A percentile compares a stretch with the other conserved stretches of the same genome.
phyloP scores from a whole-genome alignment of 1,140 invertebrate species.

The Neomicropteryx cornuta region DNA sequence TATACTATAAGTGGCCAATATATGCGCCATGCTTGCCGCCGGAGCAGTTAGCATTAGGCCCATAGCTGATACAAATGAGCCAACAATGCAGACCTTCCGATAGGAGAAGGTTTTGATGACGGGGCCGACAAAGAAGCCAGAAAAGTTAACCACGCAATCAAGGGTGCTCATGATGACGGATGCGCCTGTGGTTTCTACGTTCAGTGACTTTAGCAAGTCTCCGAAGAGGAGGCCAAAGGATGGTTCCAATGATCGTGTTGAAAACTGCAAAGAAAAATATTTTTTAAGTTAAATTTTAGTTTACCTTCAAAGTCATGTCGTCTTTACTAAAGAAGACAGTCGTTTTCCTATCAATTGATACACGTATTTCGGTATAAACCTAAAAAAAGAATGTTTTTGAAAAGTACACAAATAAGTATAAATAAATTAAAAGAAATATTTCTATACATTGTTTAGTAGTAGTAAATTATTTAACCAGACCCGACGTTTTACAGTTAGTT shows the following conservation, averaged over 20 bases:
- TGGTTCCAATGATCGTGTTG: conserved; percentile 61
- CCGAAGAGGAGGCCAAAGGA: conserved; percentile 68
- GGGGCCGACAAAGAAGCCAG: conserved; percentile 61
- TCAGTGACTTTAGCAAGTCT: conserved; percentile 51
- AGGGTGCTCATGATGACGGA: conserved; percentile 60
- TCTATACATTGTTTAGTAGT: too few relatives aligned
- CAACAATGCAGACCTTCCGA: conserved; percentile 57
- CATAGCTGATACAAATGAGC: conserved; percentile 48
- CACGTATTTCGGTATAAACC: too few relatives aligned
- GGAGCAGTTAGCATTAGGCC: conserved; percentile 55
- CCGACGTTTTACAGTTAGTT: too few relatives aligned
- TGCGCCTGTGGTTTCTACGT: conserved; percentile 57
- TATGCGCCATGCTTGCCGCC: conserved; percentile 58
- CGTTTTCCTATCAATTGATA: too few relatives aligned
- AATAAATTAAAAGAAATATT: too few relatives aligned
- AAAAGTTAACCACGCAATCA: conserved; percentile 66
- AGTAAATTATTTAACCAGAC: too few relatives aligned
- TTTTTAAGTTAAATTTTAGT: conserved; percentile 2
- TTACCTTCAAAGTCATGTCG: too few relatives aligned
- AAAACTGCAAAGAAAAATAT: conserved; percentile 45
- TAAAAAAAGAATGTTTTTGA: too few relatives aligned
- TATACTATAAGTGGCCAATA: conserved; percentile 62
- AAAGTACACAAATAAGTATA: too few relatives aligned
- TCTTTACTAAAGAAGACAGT: too few relatives aligned
- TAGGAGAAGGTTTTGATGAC: conserved; percentile 61